Conservation (phyloP, 2,113 vertebrate genomes). For the Pseudorasbora parva region DNA sequence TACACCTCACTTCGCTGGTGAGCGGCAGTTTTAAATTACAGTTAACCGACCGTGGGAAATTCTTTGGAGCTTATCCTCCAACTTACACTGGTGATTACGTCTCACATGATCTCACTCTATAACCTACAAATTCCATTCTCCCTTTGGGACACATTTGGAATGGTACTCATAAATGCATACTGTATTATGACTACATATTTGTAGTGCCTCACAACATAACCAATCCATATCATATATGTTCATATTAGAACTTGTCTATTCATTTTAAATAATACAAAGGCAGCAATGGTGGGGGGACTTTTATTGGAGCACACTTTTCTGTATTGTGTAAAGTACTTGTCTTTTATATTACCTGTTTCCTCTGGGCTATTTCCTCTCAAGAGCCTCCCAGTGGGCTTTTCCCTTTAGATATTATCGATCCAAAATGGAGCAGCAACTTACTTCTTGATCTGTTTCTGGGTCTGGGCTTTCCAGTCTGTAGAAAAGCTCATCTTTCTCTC, state of each 20-base stretch:
- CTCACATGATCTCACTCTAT: constrained; percentile 17
- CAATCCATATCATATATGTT: neutral
- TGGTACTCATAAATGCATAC: neutral
- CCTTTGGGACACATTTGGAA: neutral
- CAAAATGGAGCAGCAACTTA: constrained; percentile 39
- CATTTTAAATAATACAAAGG: neutral
- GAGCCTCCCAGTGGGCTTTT: constrained; percentile 42
- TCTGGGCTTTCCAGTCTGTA: constrained; percentile 37
- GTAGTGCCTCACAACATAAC: neutral
- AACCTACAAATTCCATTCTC: neutral
- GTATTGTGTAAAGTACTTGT: constrained; percentile 17
- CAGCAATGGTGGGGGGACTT: neutral
- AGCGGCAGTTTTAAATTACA: constrained; percentile 13
- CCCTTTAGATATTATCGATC: constrained; percentile 50
- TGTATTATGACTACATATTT: neutral
- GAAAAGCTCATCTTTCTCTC: constrained; percentile 35
- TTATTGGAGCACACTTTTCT: constrained; percentile 27
- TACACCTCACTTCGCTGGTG: neutral
- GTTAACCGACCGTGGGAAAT: constrained; percentile 8
- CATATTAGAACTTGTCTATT: neutral
- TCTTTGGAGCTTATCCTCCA: neutral
- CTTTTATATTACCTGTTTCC: constrained; percentile 34
- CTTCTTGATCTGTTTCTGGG: constrained; percentile 29
- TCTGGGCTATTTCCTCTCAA: constrained; percentile 50
- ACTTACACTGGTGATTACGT: neutral